These are phyloP conservation scores for Rallus limicola DNA, from an alignment of 2,113 vertebrate species.

Conservation along the genomic window DNA sequence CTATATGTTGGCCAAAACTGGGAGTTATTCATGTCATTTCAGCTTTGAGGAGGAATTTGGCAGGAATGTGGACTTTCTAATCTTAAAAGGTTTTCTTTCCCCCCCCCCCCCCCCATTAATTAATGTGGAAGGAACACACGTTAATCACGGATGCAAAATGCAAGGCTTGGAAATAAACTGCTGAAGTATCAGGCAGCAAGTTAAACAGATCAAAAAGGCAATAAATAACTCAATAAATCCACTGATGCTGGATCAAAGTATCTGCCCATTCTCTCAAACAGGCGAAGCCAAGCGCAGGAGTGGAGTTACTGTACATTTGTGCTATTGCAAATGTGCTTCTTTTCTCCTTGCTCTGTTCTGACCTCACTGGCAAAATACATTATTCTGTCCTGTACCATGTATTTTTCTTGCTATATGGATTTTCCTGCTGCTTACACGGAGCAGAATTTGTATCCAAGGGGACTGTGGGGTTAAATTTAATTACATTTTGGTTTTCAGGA, in stretches of 20 bases:
- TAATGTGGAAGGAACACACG: conserved; percentile 17
- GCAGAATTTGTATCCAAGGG: conserved; percentile 31
- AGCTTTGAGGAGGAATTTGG: conserved; percentile 5
- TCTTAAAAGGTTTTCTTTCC: too few species aligned
- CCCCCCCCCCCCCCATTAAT: too few species aligned
- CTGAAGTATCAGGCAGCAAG: conserved; percentile 57
- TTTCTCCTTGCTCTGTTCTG: conserved; percentile 66
- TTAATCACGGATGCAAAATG: conserved; percentile 54
- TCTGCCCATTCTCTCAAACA: conserved; percentile 41
- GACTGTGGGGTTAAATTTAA: not conserved
- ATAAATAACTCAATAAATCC: conserved; percentile 56
- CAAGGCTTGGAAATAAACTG: conserved; percentile 61
- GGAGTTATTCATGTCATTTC: not conserved
- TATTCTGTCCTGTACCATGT: conserved; percentile 55
- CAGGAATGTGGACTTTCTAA: conserved; percentile 48
- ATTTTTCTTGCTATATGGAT: conserved; percentile 47
- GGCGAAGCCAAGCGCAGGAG: conserved; percentile 55
- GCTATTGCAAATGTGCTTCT: conserved; percentile 84
- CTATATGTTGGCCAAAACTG: not conserved
- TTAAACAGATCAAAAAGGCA: conserved; percentile 61
- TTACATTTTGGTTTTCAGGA: conserved; percentile 36
- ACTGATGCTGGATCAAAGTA: conserved; percentile 52
- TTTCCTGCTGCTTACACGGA: conserved; percentile 54
- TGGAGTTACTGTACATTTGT: conserved; percentile 76
- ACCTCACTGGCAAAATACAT: conserved; percentile 56